phyloP scores from a whole-genome alignment of 2,797 vertebrate species.

The Mastacembelus armatus region DNA sequence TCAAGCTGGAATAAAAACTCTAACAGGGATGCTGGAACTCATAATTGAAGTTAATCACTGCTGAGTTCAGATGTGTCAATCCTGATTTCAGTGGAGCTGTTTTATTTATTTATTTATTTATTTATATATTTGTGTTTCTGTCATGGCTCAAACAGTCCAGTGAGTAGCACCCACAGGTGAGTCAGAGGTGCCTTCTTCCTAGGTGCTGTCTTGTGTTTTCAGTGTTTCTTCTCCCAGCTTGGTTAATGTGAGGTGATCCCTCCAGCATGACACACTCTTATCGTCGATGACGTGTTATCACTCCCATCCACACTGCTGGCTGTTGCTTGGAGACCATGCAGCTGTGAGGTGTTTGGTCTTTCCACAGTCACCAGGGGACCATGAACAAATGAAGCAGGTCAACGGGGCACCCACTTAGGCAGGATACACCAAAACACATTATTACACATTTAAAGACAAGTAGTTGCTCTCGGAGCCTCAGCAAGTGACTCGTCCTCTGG shows the following conservation, averaged over 20 bases:
- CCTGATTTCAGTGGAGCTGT: conserved; percentile 38
- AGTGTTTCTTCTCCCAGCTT: neutral
- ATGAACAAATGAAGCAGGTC: conserved; percentile 61
- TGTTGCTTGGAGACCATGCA: conserved; percentile 68
- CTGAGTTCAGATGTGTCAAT: conserved; percentile 47
- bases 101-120: too few species aligned
- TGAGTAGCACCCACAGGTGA: conserved; percentile 31
- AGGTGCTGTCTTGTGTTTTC: conserved; percentile 22
- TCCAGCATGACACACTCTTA: conserved; percentile 15
- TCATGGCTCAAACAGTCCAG: neutral
- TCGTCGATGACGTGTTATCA: conserved; percentile 32
- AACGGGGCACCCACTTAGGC: conserved; percentile 55
- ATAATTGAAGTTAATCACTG: conserved; percentile 63
- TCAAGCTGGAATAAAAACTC: conserved; percentile 46
- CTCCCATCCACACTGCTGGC: conserved; percentile 31
- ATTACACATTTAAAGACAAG: conserved; percentile 59
- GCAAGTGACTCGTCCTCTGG: conserved; percentile 28
- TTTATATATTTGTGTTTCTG: conserved; percentile 22
- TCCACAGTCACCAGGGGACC: conserved; percentile 32
- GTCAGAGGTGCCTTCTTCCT: conserved; percentile 20
- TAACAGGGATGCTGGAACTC: conserved; percentile 36
- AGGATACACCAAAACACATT: conserved; percentile 51
- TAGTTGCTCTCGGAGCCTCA: conserved; percentile 29
- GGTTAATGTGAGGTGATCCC: conserved; percentile 27
- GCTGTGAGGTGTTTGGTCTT: conserved; percentile 43